Evolutionary conservation across 2,113 vertebrate genomes (phyloP), one percentile per base, ranked within the genome.

Genomic region (Pardalotus punctatus): DNA sequence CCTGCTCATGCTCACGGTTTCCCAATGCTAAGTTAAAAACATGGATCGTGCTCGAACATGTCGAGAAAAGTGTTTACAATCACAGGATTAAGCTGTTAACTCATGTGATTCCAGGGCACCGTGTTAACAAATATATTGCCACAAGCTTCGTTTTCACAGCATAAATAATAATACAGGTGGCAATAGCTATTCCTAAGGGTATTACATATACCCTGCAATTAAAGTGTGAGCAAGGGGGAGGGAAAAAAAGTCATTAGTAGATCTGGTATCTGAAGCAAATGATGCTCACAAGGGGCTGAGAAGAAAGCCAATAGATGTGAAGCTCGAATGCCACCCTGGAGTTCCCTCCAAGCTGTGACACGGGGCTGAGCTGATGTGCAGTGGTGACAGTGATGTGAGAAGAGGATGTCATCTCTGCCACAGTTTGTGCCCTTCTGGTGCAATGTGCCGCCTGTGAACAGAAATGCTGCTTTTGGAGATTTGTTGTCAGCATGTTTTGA

Each of bases 141-240:
- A 96, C 94, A 97, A 97, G 96, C 96, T 98, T 97, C 79, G 77
- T 97, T 97, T 97, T 98, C 97, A 94, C 94, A 76, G 88, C 97
- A 96, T 97, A 98, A 98, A 97, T 98, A 98, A 98, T 97, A 98
- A 97, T 97, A 98, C 97, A 97, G 96, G 96, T 98, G 97, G 96
- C 96, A 98, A 97, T 95, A 97, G 92, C 96, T 81, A 94, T 97
- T 97, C 97, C 96, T 98, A 96, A 98, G 97, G 95, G 93, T 97
- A 98, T 98, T 96, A 94, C 91, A 95, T 94, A 97, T 93, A 98
- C 96, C 97, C 97, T 87, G 93, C 95, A 98, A 98, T 98, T 98
- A 98, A 98, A 97, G 96, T 96, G 84, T 73, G 90, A 91, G 90
- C 82, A 95, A 90, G 47, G 71, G 67, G 88, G 92, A 86, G 74